phyloP scores from a whole-genome alignment of 92 coral and sea anemone genomes.

The Parazoanthus atlanticus region DNA sequence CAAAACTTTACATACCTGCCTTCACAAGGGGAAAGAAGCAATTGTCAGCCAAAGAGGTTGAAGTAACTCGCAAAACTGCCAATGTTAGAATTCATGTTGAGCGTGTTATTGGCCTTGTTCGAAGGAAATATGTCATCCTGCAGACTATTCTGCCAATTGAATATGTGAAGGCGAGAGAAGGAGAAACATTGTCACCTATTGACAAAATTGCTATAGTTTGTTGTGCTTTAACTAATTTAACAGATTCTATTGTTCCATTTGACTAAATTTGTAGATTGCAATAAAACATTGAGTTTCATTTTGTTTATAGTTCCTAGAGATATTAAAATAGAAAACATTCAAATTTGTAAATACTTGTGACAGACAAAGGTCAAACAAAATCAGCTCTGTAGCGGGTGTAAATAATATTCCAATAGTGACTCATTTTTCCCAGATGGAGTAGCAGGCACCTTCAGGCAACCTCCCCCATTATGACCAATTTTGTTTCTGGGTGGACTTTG shows the following conservation, averaged over 20 bases:
- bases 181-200: conserved; percentile 33
- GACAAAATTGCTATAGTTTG: conserved; percentile 65
- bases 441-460: too few species aligned
- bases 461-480: too few species aligned
- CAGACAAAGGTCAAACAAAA: background rate
- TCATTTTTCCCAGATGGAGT: background rate
- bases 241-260: conserved; percentile 60
- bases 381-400: background rate
- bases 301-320: background rate
- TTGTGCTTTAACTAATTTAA: conserved; percentile 61
- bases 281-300: background rate
- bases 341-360: background rate
- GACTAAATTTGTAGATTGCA: conserved; percentile 22
- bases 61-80: conserved; percentile 47
- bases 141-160: conserved; percentile 16
- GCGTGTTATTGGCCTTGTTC: conserved; percentile 46
- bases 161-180: conserved; percentile 7
- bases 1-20: conserved; percentile 39
- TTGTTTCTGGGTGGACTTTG: background rate
- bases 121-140: conserved; percentile 39
- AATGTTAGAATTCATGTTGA: conserved; percentile 54
- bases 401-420: background rate
- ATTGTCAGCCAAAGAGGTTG: conserved; percentile 43
- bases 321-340: background rate
- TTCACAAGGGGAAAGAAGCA: conserved; percentile 48